A percentile compares a stretch with the other conserved stretches of the same genome.
Conservation (phyloP, 2,113 vertebrate species). For the Desmodus rotundus region DNA sequence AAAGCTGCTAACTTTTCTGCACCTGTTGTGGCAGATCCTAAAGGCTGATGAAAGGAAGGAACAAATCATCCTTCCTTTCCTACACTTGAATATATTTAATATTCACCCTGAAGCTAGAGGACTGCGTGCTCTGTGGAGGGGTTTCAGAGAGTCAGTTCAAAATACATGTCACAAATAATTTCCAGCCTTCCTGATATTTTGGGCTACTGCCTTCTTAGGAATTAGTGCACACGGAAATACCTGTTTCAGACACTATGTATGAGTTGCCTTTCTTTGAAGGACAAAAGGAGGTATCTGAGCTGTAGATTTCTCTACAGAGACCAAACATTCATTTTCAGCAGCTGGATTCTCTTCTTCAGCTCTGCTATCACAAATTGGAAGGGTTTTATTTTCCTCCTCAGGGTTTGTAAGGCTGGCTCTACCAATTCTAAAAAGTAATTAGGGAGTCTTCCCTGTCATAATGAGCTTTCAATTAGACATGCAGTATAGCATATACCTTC, state of each 20-base stretch:
- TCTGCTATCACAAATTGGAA: background rate
- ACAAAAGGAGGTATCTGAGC: background rate
- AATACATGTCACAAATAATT: background rate
- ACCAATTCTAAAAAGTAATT: background rate
- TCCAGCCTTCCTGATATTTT: background rate
- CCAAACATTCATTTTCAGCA: background rate
- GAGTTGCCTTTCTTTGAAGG: background rate
- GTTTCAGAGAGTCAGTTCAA: background rate
- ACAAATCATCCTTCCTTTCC: background rate
- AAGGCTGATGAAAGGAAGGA: background rate
- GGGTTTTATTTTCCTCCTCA: background rate
- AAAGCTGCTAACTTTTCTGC: background rate
- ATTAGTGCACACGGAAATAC: background rate
- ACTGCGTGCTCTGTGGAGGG: background rate
- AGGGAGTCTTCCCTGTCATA: background rate
- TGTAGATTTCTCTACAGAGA: background rate
- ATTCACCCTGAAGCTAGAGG: background rate
- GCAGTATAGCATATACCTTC: background rate
- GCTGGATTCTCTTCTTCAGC: background rate
- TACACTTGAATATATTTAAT: background rate
- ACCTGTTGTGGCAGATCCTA: background rate
- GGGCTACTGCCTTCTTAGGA: background rate
- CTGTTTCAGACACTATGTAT: background rate
- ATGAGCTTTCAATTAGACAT: background rate
- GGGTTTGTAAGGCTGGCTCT: background rate